Conservation (phyloP, 2,797 vertebrate species). For the Etheostoma nigrum region DNA sequence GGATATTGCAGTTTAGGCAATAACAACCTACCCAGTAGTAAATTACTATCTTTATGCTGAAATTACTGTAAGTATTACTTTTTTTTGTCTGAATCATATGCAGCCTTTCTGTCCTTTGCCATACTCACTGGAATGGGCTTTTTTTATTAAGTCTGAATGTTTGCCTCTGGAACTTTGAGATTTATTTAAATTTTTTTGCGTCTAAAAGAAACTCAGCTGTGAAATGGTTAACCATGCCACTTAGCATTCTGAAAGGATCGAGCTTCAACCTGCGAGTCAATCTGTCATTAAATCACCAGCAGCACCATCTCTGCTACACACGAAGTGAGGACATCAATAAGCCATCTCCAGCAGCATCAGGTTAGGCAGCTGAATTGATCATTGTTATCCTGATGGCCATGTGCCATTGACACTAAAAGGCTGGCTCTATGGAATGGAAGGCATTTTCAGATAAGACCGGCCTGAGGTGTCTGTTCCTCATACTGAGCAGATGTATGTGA, state of each 20-base stretch:
- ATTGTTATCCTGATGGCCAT: slow-evolving; percentile 73
- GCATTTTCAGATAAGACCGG: slow-evolving; percentile 49
- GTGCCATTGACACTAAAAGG: slow-evolving; percentile 63
- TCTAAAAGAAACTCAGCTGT: neutral
- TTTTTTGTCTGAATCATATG: slow-evolving; percentile 26
- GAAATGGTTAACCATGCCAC: slow-evolving; percentile 55
- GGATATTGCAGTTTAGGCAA: slow-evolving; percentile 44
- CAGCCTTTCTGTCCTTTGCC: neutral
- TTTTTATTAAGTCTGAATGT: slow-evolving; percentile 17
- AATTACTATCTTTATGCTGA: slow-evolving; percentile 30
- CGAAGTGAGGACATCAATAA: slow-evolving; percentile 73
- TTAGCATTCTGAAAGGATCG: slow-evolving; percentile 64
- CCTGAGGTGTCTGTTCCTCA: slow-evolving; percentile 23
- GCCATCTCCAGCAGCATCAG: slow-evolving; percentile 67
- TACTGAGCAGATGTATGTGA: slow-evolving; percentile 7
- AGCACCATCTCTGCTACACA: slow-evolving; percentile 50
- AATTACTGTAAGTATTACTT: slow-evolving; percentile 39
- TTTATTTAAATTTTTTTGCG: slow-evolving; percentile 9
- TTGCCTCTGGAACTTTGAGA: slow-evolving; percentile 9
- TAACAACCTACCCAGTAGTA: slow-evolving; percentile 34
- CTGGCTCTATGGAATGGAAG: slow-evolving; percentile 50
- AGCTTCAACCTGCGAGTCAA: slow-evolving; percentile 59
- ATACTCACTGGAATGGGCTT: neutral
- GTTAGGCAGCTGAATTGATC: slow-evolving; percentile 67
- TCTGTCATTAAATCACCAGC: slow-evolving; percentile 68